Evolutionary conservation across 2,888 invertebrate genomes (phyloP).

Genomic region (Frankliniella fusca): DNA sequence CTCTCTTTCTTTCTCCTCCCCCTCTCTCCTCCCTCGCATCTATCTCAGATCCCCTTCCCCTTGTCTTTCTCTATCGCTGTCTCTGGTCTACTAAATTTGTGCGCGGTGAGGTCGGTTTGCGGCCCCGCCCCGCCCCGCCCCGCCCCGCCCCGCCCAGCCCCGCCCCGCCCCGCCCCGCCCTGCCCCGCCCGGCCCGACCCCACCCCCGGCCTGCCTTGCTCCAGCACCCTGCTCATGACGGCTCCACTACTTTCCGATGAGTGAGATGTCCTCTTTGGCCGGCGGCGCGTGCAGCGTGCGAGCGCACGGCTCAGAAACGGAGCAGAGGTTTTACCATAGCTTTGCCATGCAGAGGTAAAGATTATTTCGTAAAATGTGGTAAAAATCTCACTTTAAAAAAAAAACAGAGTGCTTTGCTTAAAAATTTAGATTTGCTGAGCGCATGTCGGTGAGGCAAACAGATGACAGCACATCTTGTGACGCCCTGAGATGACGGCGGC

Average conservation of each 20-base stretch:
- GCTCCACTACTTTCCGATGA: conserved; percentile 7
- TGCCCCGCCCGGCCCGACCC: background rate
- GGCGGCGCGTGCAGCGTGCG: background rate
- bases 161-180: no score
- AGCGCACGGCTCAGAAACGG: no score
- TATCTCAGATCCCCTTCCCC: background rate
- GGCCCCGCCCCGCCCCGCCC: background rate
- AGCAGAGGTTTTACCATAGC: no score
- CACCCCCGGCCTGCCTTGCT: no score
- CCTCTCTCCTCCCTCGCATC: background rate
- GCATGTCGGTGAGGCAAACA: no score
- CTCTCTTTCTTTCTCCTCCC: background rate
- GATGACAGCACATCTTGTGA: no score
- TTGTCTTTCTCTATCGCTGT: background rate
- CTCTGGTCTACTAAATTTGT: conserved; percentile 12
- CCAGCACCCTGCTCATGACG: background rate
- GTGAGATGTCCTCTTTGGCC: background rate
- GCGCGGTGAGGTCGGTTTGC: background rate
- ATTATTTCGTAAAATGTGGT: background rate
- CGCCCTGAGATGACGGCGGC: no score
- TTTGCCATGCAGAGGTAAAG: no score
- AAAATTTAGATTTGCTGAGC: no score
- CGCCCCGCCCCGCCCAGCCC: background rate
- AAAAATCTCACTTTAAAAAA: no score
- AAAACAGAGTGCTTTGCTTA: no score